Conservation (phyloP, 2,113 vertebrate species). For the Riparia riparia region DNA sequence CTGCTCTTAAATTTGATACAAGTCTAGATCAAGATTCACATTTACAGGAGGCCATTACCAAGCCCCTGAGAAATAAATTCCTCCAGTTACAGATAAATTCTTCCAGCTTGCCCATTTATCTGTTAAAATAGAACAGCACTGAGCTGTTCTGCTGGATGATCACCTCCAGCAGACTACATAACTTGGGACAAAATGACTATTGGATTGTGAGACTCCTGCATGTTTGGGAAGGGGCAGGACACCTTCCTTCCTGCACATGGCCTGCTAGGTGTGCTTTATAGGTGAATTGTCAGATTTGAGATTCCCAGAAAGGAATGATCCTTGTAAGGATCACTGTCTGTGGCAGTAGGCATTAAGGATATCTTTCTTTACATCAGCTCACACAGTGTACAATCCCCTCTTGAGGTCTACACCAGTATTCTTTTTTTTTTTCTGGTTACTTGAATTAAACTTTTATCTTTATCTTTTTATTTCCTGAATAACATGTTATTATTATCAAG, state of each 20-base stretch:
- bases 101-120: background rate
- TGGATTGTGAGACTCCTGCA: background rate
- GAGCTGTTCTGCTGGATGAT: background rate
- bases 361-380: background rate
- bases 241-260: background rate
- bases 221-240: background rate
- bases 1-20: background rate
- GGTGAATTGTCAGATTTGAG: background rate
- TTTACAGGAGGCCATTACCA: background rate
- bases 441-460: background rate
- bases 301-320: background rate
- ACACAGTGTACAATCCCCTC: rapidly evolving
- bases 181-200: background rate
- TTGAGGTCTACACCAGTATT: background rate
- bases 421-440: background rate
- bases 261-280: background rate
- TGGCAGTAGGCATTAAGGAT: background rate
- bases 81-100: background rate
- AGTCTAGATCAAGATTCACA: background rate
- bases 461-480: background rate
- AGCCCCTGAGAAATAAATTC: background rate
- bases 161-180: background rate
- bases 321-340: background rate
- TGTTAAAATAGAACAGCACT: background rate
- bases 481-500: background rate